phyloP scores from a whole-genome alignment of 2,113 vertebrate genomes.

The Triplophysa tibetana region DNA sequence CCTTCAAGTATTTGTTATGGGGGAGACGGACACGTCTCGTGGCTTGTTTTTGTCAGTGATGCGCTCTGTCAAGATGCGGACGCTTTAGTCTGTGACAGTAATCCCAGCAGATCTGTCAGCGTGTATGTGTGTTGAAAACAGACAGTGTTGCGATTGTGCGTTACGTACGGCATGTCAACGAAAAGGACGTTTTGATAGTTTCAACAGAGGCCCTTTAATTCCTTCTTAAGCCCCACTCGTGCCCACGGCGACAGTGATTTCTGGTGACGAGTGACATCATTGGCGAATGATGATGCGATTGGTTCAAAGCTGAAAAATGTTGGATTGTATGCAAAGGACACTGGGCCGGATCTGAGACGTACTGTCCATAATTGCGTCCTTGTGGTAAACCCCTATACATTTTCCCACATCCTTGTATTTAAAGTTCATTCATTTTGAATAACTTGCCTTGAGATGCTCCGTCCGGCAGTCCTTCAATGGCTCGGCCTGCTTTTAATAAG shows the following conservation, averaged over 20 bases:
- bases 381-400: too few species aligned
- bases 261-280: too few species aligned
- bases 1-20: slow-evolving; percentile 58
- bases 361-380: too few species aligned
- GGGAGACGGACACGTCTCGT: slow-evolving; percentile 61
- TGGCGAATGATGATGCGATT: too few species aligned
- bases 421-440: too few species aligned
- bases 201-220: slow-evolving; percentile 61
- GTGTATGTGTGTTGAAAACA: slow-evolving; percentile 64
- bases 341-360: too few species aligned
- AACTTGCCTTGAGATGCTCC: too few species aligned
- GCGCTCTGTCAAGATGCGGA: slow-evolving; percentile 59
- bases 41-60: slow-evolving; percentile 60
- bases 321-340: too few species aligned
- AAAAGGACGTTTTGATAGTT: slow-evolving; percentile 62
- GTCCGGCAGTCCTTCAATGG: too few species aligned
- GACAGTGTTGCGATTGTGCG: slow-evolving; percentile 58
- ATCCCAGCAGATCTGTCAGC: slow-evolving; percentile 64
- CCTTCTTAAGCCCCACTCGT: slow-evolving; percentile 46
- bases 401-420: too few species aligned
- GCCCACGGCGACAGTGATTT: slow-evolving; percentile 6
- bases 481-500: too few species aligned
- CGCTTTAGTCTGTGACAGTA: slow-evolving; percentile 68
- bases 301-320: background rate
- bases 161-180: slow-evolving; percentile 63